Base-by-base conservation (phyloP, 2,888 invertebrate genomes). In the Seira ritae region DNA sequence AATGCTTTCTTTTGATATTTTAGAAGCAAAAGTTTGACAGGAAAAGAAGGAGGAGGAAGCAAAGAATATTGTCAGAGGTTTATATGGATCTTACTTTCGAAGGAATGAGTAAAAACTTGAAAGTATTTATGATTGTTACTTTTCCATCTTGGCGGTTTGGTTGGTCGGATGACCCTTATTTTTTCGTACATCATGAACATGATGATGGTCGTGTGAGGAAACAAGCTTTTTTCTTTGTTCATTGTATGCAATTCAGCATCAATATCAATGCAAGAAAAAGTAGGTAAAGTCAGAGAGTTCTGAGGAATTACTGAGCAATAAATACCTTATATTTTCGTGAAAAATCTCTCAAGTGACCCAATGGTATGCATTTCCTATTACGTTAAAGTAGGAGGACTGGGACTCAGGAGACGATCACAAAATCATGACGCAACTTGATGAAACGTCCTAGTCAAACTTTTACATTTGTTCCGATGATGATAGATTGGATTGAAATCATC, bases 11-110 rank as follows among this genome's bases (percentile, higher is more conserved):
- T 50, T 50, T 12, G 50, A n/a, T 50, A 8, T n/a, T 50, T n/a
- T n/a, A n/a, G n/a, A n/a, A n/a, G n/a, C n/a, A n/a, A n/a, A n/a
- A 8, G 31, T 62, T 20, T 62, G 62, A 62, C 62, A 62, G 62
- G 62, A 22, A 62, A 62, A 62, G 50, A 2, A 19, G 62, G 62
- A 20, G 62, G 22, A 62, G 3, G 62, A 10, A 20, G 12, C 1
- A 20, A n/a, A 62, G 42, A 62, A 62, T 20, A 62, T 62, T 55
- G 55, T 55, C n/a, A n/a, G 17, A 10, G 60, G n/a, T 10, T 60
- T n/a, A 4, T n/a, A 60, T 60, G 60, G 60, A n/a, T 6, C 8
- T 15, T 42, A 42, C 42, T 42, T 8, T 50, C 6, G 15, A 3
- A 50, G 12, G 50, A 1, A 50, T 50, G 20, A 62, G 19, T 62